These are phyloP conservation scores for Actias luna DNA, from an alignment of 2,888 invertebrate genomes.

Conservation along the genomic window DNA sequence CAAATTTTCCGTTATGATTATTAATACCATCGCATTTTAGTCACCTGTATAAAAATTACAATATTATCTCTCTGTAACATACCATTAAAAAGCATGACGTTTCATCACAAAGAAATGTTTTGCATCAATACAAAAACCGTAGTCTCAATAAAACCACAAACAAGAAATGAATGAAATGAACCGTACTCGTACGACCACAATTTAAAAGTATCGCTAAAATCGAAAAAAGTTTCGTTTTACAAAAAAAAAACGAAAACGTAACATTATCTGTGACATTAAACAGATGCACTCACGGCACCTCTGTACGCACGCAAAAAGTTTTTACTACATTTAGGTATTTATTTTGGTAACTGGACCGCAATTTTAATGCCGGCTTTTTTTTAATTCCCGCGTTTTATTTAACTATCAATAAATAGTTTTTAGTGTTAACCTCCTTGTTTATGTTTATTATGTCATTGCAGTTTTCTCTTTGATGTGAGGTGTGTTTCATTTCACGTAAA, in stretches of 20 bases:
- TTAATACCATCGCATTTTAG: too few species aligned
- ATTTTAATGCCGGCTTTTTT: conserved; percentile 14
- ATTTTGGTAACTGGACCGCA: conserved; percentile 14
- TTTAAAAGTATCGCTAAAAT: too few species aligned
- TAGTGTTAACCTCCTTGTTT: conserved; percentile 19
- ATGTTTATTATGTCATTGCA: conserved; percentile 24
- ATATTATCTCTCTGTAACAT: too few species aligned
- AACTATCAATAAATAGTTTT: conserved; percentile 19
- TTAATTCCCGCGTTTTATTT: conserved; percentile 17
- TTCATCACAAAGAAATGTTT: too few species aligned
- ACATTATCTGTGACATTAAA: conserved; percentile 2
- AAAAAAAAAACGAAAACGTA: too few species aligned
- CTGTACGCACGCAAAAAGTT: background rate
- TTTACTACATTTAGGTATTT: conserved; percentile 4
- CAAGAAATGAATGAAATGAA: too few species aligned
- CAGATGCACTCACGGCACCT: background rate
- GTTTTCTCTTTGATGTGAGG: conserved; percentile 27
- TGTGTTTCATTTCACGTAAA: conserved; percentile 27
- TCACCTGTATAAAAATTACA: too few species aligned
- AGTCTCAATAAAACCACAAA: too few species aligned
- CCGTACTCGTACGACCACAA: too few species aligned
- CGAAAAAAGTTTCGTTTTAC: background rate
- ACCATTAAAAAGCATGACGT: too few species aligned
- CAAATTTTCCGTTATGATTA: too few species aligned
- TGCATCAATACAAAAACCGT: too few species aligned